Conservation (phyloP, 2,888 invertebrate genomes). For the Boloria euphrosyne region DNA sequence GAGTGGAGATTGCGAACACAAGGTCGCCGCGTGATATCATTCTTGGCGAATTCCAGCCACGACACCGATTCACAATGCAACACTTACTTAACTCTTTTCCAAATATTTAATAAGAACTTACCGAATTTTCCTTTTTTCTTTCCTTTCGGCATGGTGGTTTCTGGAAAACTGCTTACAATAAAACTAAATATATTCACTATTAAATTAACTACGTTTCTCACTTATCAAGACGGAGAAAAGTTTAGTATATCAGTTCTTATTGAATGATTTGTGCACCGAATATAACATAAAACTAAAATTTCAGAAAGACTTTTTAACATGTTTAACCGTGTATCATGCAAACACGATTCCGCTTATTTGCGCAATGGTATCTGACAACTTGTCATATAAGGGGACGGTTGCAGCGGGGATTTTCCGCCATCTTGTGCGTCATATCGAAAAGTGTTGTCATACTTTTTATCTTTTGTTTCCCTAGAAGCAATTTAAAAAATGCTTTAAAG, state of each 20-base stretch:
- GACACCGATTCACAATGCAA: slow-evolving; percentile 25
- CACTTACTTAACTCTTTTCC: slow-evolving; percentile 38
- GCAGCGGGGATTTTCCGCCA: slow-evolving; percentile 42
- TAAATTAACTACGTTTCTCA: slow-evolving; percentile 72
- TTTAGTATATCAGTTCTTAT: slow-evolving; percentile 87
- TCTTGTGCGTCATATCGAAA: slow-evolving; percentile 58
- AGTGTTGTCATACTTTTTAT: slow-evolving; percentile 48
- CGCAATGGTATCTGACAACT: slow-evolving; percentile 64
- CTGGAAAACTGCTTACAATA: slow-evolving; percentile 65
- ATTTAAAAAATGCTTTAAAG: neutral
- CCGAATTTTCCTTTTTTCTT: slow-evolving; percentile 89
- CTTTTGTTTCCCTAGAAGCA: neutral
- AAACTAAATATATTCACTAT: slow-evolving; percentile 82
- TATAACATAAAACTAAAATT: slow-evolving; percentile 87
- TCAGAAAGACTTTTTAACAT: slow-evolving; percentile 89
- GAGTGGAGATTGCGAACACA: slow-evolving; percentile 68
- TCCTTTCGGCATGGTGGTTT: slow-evolving; percentile 88
- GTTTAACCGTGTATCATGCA: slow-evolving; percentile 81
- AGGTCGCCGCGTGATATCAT: slow-evolving; percentile 79
- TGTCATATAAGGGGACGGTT: slow-evolving; percentile 54
- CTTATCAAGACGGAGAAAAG: slow-evolving; percentile 91
- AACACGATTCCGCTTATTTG: slow-evolving; percentile 71
- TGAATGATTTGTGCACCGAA: slow-evolving; percentile 86
- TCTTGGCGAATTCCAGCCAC: slow-evolving; percentile 58
- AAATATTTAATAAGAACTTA: slow-evolving; percentile 60